Evolutionary conservation across 30 jellyfish, hydroid and myxozoan species (phyloP).

Genomic region (Clytia hemisphaerica): DNA sequence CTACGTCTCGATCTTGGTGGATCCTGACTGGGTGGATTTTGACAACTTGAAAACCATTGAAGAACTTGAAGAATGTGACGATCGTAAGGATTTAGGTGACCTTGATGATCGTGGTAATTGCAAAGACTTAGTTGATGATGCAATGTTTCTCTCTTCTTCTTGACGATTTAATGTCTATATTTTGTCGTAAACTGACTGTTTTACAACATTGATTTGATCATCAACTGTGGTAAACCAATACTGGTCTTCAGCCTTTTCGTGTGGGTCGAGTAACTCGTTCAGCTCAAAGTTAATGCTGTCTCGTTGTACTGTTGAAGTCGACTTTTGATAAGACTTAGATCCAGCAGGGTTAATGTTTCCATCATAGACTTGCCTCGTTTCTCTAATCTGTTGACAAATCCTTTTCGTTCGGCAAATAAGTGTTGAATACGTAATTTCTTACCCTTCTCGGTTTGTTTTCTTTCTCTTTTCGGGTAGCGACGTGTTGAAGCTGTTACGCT

Average conservation of each 20-base stretch:
- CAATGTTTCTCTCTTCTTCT: background rate
- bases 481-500: slow-evolving; percentile 3
- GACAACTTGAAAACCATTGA: background rate
- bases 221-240: background rate
- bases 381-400: slow-evolving; percentile 2
- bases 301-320: too few species aligned
- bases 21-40: background rate
- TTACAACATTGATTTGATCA: background rate
- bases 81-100: background rate
- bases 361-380: too few species aligned
- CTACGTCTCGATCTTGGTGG: slow-evolving; percentile 6
- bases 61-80: too few species aligned
- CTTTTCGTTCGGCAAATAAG: slow-evolving; percentile 1
- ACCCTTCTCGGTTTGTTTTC: slow-evolving; percentile 2
- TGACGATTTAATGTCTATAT: background rate
- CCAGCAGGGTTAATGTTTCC: too few species aligned
- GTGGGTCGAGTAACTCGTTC: too few species aligned
- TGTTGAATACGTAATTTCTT: background rate
- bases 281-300: too few species aligned
- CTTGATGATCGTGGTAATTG: slow-evolving; percentile 1
- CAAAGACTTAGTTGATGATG: background rate
- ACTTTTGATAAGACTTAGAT: too few species aligned
- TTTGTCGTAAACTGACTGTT: slow-evolving; percentile 2
- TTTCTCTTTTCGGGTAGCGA: background rate
- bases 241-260: slow-evolving; percentile 4